Conservation (phyloP, 2,113 vertebrate species). For the Eonycteris spelaea region DNA sequence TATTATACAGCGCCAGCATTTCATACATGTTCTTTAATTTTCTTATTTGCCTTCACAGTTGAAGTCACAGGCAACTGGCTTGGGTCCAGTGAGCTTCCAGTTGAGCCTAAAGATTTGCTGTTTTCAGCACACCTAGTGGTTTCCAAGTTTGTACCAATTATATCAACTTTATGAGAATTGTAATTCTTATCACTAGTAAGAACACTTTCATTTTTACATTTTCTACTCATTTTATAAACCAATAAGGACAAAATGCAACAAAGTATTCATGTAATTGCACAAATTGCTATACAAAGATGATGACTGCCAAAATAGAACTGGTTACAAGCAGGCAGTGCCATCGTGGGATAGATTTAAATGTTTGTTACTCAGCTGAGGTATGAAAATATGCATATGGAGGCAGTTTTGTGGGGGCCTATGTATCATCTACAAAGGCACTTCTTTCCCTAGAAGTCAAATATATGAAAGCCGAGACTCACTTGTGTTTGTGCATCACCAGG, state of each 20-base stretch:
- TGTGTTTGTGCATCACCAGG: not conserved
- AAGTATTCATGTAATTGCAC: not conserved
- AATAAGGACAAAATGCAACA: not conserved
- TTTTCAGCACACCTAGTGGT: conserved; percentile 30
- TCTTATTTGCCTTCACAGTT: conserved; percentile 60
- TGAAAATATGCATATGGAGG: not conserved
- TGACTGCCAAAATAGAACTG: not conserved
- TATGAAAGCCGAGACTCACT: not conserved
- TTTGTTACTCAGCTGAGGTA: not conserved
- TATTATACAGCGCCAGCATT: conserved; percentile 17
- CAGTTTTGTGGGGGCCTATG: not conserved
- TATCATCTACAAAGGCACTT: not conserved
- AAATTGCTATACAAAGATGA: not conserved
- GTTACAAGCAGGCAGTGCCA: not conserved
- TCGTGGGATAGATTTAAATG: not conserved
- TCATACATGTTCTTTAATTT: conserved; percentile 29
- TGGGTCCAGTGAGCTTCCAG: conserved; percentile 21
- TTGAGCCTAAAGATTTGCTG: not conserved
- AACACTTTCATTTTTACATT: conserved; percentile 32
- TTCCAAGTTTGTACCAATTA: conserved; percentile 42
- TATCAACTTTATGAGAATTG: conserved; percentile 11
- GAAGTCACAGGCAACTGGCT: conserved; percentile 53
- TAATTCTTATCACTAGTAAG: not conserved
- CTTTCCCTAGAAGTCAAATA: not conserved
- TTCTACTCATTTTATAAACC: conserved; percentile 8